phyloP scores from a whole-genome alignment of 2,797 vertebrate species.

The Tokudaia muenninki region DNA sequence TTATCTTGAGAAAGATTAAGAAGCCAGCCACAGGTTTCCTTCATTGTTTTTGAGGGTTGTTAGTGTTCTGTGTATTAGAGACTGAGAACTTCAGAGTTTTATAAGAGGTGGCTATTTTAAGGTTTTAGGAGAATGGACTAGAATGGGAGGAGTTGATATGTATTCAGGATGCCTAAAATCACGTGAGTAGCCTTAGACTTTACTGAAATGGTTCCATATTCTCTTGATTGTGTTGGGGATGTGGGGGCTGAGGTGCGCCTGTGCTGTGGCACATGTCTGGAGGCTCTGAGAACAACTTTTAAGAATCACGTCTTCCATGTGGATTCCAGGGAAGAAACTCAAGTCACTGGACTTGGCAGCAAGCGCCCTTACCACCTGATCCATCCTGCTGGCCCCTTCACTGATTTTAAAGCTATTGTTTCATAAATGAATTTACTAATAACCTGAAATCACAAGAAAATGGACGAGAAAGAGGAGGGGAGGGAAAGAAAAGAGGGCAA shows the following conservation, averaged over 20 bases:
- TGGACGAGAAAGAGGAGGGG: neutral
- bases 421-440: neutral
- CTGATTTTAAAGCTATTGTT: constrained; percentile 27
- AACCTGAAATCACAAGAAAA: constrained; percentile 10
- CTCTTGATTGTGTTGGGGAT: neutral
- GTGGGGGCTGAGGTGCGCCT: neutral
- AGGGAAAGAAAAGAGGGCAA: neutral
- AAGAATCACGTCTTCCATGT: neutral
- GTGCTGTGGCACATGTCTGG: neutral
- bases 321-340: neutral
- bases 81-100: neutral
- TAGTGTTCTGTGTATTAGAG: neutral
- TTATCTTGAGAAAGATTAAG: neutral
- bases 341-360: neutral
- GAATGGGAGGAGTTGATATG: neutral
- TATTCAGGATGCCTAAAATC: neutral
- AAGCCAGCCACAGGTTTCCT: neutral
- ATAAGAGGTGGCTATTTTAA: neutral
- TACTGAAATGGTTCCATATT: neutral
- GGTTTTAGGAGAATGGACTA: neutral
- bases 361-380: neutral
- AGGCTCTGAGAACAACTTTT: neutral
- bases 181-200: neutral
- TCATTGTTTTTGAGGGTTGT: neutral
- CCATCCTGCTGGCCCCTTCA: neutral